Evolutionary conservation across 2,113 vertebrate genomes (phyloP), one percentile per base, ranked within the genome.

Genomic region (Hippolais icterina): DNA sequence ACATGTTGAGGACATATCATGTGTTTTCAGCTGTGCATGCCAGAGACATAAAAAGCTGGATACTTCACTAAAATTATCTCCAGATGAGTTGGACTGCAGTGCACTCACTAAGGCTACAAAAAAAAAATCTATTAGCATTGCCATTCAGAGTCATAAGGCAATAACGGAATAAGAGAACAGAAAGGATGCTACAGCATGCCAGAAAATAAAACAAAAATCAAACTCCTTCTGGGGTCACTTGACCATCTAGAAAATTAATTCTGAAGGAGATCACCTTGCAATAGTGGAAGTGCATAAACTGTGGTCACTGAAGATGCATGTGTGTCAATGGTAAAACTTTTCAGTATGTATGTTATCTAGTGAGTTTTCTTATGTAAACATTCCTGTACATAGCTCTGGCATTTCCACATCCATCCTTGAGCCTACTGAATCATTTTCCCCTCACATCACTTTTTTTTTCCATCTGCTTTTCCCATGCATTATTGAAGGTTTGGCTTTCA

Each of bases 1-100:
- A 39, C 20, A 89, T 57, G 88, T 70, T 84, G 92, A 96, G 90
- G 75, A 84, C 47, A 66, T 65, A 31, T 52, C 18, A 42, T 37
- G 61, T 83, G 52, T 84, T 96, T 95, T 95, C 85, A 95, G 20
- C 57, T 66, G 91, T 87, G 89, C 85, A 87, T 64, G 65, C 41
- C 88, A 90, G 63, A 91, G 68, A 57, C 68, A 85, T 56, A 28
- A 83, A 95, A 70, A 65, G 33, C 41, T 85, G 50, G 21, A 77
- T 44, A 64, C 39, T 81, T 83, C 81, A 68, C 70, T 95, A 49
- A 93, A 70, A 39, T 65, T 49, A 49, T 76, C 28, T 90, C 71
- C 60, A 64, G 53, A 76, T 63, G 68, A 84, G 56, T 41, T 78
- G 66, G 86, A 93, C 33, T 42, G 75, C 70, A 52, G 47, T 57